Evolutionary conservation across 2,888 invertebrate species (phyloP), one percentile per base, ranked within the genome.

Genomic region (Oxytorus armatus): DNA sequence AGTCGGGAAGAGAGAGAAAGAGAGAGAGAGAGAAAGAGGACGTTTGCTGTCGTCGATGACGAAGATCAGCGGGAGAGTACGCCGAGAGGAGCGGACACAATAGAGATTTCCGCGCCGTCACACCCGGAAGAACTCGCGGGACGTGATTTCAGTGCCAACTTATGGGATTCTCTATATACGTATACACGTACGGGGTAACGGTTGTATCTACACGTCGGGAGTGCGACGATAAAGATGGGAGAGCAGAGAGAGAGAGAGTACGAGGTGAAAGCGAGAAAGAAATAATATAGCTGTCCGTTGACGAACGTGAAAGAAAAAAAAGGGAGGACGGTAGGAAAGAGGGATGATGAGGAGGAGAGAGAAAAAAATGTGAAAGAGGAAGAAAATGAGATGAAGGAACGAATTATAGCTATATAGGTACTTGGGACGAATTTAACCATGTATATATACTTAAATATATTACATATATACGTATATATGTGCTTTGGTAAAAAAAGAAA

Each of bases 41-140:
- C 49, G 36, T 68, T 75, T 59, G 39, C 59, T 61, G 61, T 68
- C 68, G 39, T 68, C 18, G 21, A 51, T 29, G 59, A 53, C 61
- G 57, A 49, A 23, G 68, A 59, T 16, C 29, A 23, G n/a, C 23
- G 23, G n/a, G 14, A n/a, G n/a, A n/a, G n/a, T n/a, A n/a, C n/a
- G n/a, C n/a, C n/a, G 11, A 3, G 29, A 10, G 44, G 16, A 3
- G 23, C 51, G 5, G 14, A 18, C 5, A 21, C 86, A 88, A 88
- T 87, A 82, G 81, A 86, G 83, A 87, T 89, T 88, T 89, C 88
- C 89, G 86, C 86, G 84, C 84, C 84, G 87, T 86, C 87, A 86
- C 85, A 86, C 86, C 86, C 85, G 86, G 85, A 88, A 86, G 85
- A 82, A 55, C 61, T 57, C 69, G 29, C 29, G 70, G n/a, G 42